Evolutionary conservation across 2,113 vertebrate species (phyloP).

Genomic region (Strigops habroptila): DNA sequence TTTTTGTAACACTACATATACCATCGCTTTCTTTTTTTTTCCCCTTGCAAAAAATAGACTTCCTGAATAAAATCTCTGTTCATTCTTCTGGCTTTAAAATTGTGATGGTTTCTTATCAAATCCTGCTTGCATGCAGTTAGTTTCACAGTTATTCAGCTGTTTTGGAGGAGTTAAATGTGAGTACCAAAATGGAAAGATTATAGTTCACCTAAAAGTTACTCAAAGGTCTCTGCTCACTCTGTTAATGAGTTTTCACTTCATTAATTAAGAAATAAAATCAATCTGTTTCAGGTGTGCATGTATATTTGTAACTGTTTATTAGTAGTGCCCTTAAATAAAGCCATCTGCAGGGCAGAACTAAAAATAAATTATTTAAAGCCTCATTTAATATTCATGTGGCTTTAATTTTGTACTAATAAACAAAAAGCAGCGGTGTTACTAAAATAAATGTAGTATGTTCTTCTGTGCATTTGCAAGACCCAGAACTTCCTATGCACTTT

Average conservation of each 20-base stretch:
- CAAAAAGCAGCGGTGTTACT: not conserved
- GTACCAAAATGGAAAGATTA: not conserved
- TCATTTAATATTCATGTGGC: constrained; percentile 14
- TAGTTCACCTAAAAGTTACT: not conserved
- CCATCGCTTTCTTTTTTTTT: not conserved
- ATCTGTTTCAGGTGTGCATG: not conserved
- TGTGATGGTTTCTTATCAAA: not conserved
- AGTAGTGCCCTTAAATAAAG: not conserved
- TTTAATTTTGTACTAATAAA: constrained; percentile 12
- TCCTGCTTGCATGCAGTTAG: not conserved
- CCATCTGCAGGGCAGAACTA: not conserved
- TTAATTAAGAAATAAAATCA: not conserved
- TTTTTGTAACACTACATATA: not conserved
- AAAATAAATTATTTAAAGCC: constrained; percentile 20
- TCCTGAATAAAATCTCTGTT: not conserved
- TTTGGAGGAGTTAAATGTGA: not conserved
- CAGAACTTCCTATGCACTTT: not conserved
- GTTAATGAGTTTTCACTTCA: not conserved
- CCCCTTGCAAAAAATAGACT: not conserved
- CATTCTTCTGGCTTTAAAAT: constrained; percentile 8
- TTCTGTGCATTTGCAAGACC: not conserved
- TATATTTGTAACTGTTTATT: not conserved
- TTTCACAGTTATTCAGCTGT: constrained; percentile 18
- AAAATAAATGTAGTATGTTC: not conserved
- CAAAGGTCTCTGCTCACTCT: not conserved